phyloP scores from a whole-genome alignment of 2,113 vertebrate species.

The Hystrix cristata region DNA sequence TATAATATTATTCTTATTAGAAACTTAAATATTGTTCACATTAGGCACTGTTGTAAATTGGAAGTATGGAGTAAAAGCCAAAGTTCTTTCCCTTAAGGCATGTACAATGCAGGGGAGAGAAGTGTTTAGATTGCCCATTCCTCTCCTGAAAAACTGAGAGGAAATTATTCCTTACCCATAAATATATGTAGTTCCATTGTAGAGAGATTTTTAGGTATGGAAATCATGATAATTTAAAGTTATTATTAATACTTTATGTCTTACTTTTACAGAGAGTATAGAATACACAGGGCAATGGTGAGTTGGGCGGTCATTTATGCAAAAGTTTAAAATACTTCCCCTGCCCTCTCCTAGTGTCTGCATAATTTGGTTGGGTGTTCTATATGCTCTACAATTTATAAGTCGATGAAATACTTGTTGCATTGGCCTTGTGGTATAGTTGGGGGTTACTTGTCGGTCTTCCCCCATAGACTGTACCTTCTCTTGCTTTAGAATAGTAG shows the following conservation, averaged over 20 bases:
- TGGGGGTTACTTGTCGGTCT: neutral
- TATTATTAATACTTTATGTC: conserved; percentile 18
- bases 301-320: neutral
- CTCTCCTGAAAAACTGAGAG: conserved; percentile 19
- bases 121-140: neutral
- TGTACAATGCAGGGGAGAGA: neutral
- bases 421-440: neutral
- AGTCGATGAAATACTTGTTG: neutral
- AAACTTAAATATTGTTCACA: conserved; percentile 4
- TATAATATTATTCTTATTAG: conserved; percentile 39
- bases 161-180: neutral
- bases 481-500: neutral
- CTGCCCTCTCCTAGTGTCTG: neutral
- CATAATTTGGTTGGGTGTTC: neutral
- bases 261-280: conserved; percentile 19
- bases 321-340: conserved; percentile 16
- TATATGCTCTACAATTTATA: neutral
- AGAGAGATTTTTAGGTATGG: neutral
- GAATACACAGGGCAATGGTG: neutral
- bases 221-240: neutral
- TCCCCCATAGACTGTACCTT: neutral
- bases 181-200: conserved; percentile 13
- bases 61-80: conserved; percentile 9
- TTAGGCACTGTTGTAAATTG: neutral
- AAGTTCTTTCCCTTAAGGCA: neutral